phyloP scores from a whole-genome alignment of 2,113 vertebrate genomes.

The Platichthys flesus region DNA sequence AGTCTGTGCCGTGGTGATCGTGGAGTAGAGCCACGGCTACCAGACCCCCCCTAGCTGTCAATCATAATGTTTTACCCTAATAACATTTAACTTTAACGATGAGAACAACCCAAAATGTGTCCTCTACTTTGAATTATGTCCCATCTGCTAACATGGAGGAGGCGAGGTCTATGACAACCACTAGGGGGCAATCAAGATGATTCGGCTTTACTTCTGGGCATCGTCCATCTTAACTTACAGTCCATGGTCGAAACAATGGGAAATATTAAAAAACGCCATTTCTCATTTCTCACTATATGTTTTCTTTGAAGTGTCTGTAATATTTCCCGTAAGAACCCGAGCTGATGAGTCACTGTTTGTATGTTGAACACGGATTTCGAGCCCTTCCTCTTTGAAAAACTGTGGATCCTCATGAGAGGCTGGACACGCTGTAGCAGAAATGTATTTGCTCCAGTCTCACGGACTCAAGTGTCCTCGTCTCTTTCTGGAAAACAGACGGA shows the following conservation, averaged over 20 bases:
- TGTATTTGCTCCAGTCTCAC: conserved; percentile 35
- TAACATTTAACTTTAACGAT: too few species aligned
- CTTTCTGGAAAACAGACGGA: conserved; percentile 37
- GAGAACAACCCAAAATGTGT: too few species aligned
- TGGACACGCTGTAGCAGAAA: conserved; percentile 70
- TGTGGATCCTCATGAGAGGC: conserved; percentile 72
- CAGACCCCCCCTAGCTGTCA: too few species aligned
- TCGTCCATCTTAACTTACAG: background rate
- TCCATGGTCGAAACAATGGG: conserved; percentile 54
- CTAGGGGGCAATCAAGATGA: background rate
- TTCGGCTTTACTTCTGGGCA: too few species aligned
- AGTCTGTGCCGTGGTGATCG: too few species aligned
- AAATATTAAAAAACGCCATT: conserved; percentile 59
- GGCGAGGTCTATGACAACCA: background rate
- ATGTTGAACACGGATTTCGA: conserved; percentile 50
- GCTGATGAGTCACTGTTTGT: conserved; percentile 55
- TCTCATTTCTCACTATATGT: conserved; percentile 46
- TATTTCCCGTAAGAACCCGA: conserved; percentile 37
- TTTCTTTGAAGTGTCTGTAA: conserved; percentile 40
- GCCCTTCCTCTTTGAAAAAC: conserved; percentile 72
- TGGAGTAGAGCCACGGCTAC: too few species aligned
- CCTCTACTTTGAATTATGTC: too few species aligned
- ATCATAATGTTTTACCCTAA: too few species aligned
- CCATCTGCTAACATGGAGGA: background rate
- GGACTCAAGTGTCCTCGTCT: conserved; percentile 35